Evolutionary conservation across 2,797 vertebrate species (phyloP).

Genomic region (Tauraco hartlaubi): DNA sequence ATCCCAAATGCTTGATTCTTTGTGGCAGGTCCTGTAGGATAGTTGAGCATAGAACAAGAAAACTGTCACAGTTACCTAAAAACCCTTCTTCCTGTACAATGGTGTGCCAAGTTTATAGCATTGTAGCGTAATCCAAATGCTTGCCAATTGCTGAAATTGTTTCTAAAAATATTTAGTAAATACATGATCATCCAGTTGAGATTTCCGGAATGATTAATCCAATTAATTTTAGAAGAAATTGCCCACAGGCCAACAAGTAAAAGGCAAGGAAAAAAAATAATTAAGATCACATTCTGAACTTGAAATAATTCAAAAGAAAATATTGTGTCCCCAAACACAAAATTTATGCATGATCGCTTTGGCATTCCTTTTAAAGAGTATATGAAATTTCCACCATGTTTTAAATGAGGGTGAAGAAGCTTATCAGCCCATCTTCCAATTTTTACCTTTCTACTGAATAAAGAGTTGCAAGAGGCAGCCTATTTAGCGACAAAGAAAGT

Average conservation of each 20-base stretch:
- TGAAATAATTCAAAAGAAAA: conserved; percentile 9
- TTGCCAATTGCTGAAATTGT: background rate
- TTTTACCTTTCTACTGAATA: background rate
- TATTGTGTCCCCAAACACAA: background rate
- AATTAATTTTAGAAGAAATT: conserved; percentile 1
- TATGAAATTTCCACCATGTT: background rate
- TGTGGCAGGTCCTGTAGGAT: background rate
- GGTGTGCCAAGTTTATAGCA: background rate
- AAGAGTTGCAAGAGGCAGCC: background rate
- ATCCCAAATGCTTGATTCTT: background rate
- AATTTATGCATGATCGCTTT: background rate
- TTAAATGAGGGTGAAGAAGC: background rate
- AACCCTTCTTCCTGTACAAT: background rate
- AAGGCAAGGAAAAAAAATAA: background rate
- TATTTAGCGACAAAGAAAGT: background rate
- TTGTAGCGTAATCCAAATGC: background rate
- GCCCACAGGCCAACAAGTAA: background rate
- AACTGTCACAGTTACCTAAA: background rate
- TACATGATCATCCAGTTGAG: background rate
- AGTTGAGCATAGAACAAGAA: background rate
- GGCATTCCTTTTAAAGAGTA: background rate
- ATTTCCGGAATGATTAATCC: background rate
- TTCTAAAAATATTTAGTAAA: conserved; percentile 8
- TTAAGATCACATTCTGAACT: background rate
- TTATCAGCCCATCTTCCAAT: background rate